Evolutionary conservation across 92 coral and sea anemone genomes (phyloP), one percentile per base, ranked within the genome.

Genomic region (Chrysogorgia sp.): DNA sequence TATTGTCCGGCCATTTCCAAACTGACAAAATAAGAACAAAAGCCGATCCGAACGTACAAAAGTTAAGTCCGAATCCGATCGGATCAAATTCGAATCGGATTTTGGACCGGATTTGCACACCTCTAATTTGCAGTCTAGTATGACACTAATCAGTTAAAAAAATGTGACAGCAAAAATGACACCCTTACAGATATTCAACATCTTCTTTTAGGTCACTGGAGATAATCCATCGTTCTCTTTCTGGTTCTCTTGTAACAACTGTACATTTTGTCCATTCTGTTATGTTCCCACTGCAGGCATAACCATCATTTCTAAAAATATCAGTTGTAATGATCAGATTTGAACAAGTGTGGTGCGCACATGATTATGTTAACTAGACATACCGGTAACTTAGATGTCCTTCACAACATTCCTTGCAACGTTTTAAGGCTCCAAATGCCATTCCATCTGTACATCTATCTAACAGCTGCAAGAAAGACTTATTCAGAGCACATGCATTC

Each of bases 371-470:
- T 8, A 9, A 43, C 50, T 8, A 43, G 17, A 57, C 88, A 17
- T 56, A 93, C 99, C 93, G 84, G 65, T 85, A 92, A 5, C 81
- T 89, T 31, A 96, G 89, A 15, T 43, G 74, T 45, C 99, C 99
- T 35, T 68, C 49, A 7, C 72, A 84, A 63, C 99, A 96, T 66
- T 96, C 99, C 2, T 79, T 67, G 57, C 99, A 96, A 19, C 80
- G 91, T 58, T 86, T 81, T 58, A 96, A 76, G 60, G 88, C 82
- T 23, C 99, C 99, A 89, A 96, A 96, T 34, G 96, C 90, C 88
- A 96, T 87, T 23, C 99, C 99, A 87, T 94, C 98, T 40, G 97
- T 81, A 82, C 98, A 94, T 59, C 96, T 83, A 82, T 94, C 90
- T 56, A 94, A 88, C 20, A 94, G 71, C 98, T 94, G 56, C 13